Percentiles rank a stretch among this genome's conserved stretches.
Conservation (phyloP, 2,797 vertebrate genomes). For the Enteromius viviparus region DNA sequence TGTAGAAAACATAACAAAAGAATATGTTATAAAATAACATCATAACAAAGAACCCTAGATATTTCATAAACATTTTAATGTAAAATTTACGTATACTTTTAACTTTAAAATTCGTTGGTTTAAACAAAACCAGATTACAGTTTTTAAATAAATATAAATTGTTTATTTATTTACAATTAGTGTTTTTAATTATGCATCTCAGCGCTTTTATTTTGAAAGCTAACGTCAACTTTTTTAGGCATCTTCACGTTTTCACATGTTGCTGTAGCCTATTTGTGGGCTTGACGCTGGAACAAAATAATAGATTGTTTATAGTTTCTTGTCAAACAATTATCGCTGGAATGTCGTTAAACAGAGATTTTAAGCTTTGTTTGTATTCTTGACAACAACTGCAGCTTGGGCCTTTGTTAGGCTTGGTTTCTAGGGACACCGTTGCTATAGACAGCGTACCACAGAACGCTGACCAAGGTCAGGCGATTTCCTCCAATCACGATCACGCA, state of each 20-base stretch:
- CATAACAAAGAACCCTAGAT: no score
- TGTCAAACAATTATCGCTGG: background rate
- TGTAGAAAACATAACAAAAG: no score
- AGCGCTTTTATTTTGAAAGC: slow-evolving; percentile 38
- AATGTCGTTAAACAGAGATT: slow-evolving; percentile 6
- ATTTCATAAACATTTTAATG: background rate
- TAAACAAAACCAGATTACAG: background rate
- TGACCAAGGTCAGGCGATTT: background rate
- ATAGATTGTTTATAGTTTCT: background rate
- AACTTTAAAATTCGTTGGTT: background rate
- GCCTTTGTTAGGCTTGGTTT: slow-evolving; percentile 56
- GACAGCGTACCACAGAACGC: slow-evolving; percentile 35
- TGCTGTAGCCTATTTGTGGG: background rate
- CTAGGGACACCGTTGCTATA: slow-evolving; percentile 58
- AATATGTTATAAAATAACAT: no score
- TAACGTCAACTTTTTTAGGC: background rate
- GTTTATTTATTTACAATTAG: background rate
- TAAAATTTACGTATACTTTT: background rate
- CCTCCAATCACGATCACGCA: slow-evolving; percentile 64
- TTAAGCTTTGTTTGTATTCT: background rate
- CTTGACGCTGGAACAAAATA: background rate
- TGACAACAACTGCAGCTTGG: slow-evolving; percentile 42
- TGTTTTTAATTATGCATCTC: no score
- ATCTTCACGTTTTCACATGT: background rate
- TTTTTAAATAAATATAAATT: background rate